Base-by-base conservation (phyloP, 1,140 invertebrate species). In the Conus betulinus region DNA sequence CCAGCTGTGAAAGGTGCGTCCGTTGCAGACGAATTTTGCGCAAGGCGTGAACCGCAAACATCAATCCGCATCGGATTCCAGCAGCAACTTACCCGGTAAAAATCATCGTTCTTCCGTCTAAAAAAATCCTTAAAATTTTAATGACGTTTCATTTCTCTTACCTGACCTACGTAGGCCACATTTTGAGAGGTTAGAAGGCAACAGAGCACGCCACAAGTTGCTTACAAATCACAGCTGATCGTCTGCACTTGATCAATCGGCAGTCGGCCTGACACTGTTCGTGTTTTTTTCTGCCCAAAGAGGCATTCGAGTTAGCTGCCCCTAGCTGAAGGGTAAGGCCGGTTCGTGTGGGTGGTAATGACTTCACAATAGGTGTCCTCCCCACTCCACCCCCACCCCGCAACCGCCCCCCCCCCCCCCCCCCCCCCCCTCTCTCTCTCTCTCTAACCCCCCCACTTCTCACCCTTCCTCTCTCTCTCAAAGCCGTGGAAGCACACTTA, bases 201-300 rank as follows among this genome's bases (percentile, higher is more conserved):
- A 20, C 8, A 71, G 67, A 71, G 5, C 67, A 23, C 67, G 17
- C 23, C 67, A 71, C 67, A 71, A 71, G 13, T 71, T 71, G 15
- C 67, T 71, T 71, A 71, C 67, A 71, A 71, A 71, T 71, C 67
- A 71, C 67, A 71, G 67, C 67, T 71, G 67, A 71, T 71, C 67
- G 67, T 71, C 67, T 71, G 67, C 67, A 71, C 67, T 71, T 71
- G 17, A 71, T 71, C 67, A 71, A 71, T 71, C 67, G 67, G 67
- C 67, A 20, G 67, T 71, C 67, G 5, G 67, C 17, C 6, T 71
- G 67, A 71, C 15, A 71, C 67, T 71, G 67, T 71, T 71, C 17
- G 67, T 71, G 67, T 15, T 71, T 71, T 71, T 71, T 17, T n/a
- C 67, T 71, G 8, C 67, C 67, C 67, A 23, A 71, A 71, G 67